phyloP scores from a whole-genome alignment of 30 jellyfish, hydroid and myxozoan species.

The Mastigias papua region DNA sequence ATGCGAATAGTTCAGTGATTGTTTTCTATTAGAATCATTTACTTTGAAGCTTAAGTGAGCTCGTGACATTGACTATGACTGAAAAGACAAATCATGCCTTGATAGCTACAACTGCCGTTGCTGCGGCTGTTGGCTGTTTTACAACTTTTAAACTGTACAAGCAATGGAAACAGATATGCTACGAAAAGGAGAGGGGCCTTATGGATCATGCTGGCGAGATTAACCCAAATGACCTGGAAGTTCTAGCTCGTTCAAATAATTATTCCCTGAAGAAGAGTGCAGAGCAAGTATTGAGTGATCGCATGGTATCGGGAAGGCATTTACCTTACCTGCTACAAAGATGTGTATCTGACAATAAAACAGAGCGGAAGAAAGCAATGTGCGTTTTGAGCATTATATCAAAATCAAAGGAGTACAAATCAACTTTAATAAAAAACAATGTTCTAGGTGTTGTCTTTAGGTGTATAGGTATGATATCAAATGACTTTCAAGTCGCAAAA shows the following conservation, averaged over 20 bases:
- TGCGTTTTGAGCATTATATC: slow-evolving; percentile 62
- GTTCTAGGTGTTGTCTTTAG: slow-evolving; percentile 35
- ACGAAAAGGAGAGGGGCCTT: slow-evolving; percentile 65
- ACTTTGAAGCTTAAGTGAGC: not conserved
- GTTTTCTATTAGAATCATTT: not conserved
- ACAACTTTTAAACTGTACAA: slow-evolving; percentile 72
- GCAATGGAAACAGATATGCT: slow-evolving; percentile 45
- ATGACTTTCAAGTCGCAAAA: slow-evolving; percentile 56
- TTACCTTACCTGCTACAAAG: slow-evolving; percentile 38
- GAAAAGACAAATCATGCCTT: slow-evolving; percentile 53
- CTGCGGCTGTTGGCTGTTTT: slow-evolving; percentile 73
- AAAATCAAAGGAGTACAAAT: slow-evolving; percentile 64
- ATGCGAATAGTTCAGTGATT: not conserved
- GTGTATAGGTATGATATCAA: slow-evolving; percentile 64
- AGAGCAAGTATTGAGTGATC: slow-evolving; percentile 78
- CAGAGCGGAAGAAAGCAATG: slow-evolving; percentile 63
- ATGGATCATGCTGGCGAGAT: slow-evolving; percentile 62
- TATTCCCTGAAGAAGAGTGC: slow-evolving; percentile 74
- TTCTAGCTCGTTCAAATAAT: slow-evolving; percentile 61
- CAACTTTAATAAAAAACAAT: slow-evolving; percentile 2
- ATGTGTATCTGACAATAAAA: slow-evolving; percentile 37
- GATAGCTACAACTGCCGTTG: slow-evolving; percentile 77
- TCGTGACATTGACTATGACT: slow-evolving; percentile 3
- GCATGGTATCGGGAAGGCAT: slow-evolving; percentile 58
- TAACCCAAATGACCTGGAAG: slow-evolving; percentile 60